Base-by-base conservation (phyloP, 2,888 invertebrate genomes). In the Cerastis leucographa region DNA sequence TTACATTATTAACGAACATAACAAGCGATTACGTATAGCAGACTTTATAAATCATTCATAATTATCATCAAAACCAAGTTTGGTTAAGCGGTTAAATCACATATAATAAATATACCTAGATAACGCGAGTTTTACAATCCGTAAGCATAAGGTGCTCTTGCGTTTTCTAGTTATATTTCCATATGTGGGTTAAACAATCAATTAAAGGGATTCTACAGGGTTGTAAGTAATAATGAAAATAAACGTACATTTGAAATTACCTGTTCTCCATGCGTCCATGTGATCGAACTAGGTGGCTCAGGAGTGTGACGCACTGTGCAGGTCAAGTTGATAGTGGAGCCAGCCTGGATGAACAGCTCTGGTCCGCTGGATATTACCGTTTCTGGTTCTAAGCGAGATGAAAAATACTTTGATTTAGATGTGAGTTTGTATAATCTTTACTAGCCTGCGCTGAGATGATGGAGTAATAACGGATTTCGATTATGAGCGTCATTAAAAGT, bases 311-410 rank as follows among this genome's bases (percentile, higher is more conserved):
- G 97, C 78, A 98, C 98, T 88, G 98, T 97, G 94, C 99, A 99
- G 61, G 98, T 98, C 90, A 99, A 96, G 97, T 99, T 99, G 95
- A 99, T 98, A 75, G 98, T 99, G 87, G 98, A 98, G 56, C 98
- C 98, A 90, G 98, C 97, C 95, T 98, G 98, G 91, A 98, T 98
- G 94, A 97, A 98, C 87, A 98, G 95, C 93, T 98, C 98, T 25
- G 98, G 97, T 22, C 98, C 98, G 79, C 98, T 98, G 77, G 98
- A 97, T 92, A 98, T 98, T 92, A 97, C 97, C 72, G 98, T 98
- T 91, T 98, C 97, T 84, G 98, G 98, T 93, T 98, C 98, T 98
- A 96, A 95, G 85, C 87, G 25, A 66, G 25, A 74, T 8, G 25
- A 40, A 51, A 19, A 54, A 56, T 29, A 7, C 7, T 44, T 22